Evolutionary conservation across 2,113 vertebrate species (phyloP).

Genomic region (Oryzias javanicus): DNA sequence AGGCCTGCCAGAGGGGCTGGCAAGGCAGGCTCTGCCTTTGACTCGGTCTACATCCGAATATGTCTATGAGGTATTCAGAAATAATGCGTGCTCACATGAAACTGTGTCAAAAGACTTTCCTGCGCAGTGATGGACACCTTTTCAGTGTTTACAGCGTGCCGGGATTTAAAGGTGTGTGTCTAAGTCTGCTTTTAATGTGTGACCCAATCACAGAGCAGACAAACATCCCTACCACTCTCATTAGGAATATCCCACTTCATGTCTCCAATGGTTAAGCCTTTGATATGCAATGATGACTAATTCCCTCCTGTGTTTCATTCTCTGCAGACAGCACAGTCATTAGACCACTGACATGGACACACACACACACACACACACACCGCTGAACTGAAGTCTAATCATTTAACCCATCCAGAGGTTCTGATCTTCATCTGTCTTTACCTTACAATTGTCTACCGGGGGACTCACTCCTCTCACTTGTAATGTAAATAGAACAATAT

Average conservation of each 20-base stretch:
- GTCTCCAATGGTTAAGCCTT: constrained; percentile 70
- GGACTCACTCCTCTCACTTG: constrained; percentile 63
- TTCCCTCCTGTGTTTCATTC: constrained; percentile 73
- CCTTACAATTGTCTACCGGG: constrained; percentile 64
- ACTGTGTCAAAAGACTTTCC: background rate
- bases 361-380: constrained; percentile 27
- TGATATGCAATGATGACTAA: constrained; percentile 80
- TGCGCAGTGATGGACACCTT: constrained; percentile 1
- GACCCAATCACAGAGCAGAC: constrained; percentile 43
- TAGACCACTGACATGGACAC: constrained; percentile 52
- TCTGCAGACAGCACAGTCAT: constrained; percentile 66
- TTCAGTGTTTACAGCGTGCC: background rate
- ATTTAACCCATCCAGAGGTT: constrained; percentile 72
- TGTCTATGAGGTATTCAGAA: constrained; percentile 23
- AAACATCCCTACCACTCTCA: constrained; percentile 58
- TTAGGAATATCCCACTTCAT: constrained; percentile 65
- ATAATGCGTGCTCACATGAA: background rate
- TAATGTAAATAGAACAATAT: constrained; percentile 75
- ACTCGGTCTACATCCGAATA: constrained; percentile 37
- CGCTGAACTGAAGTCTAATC: constrained; percentile 57
- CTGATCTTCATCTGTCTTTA: constrained; percentile 63
- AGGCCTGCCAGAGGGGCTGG: constrained; percentile 67
- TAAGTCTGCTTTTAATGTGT: constrained; percentile 33
- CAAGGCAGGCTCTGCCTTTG: constrained; percentile 35
- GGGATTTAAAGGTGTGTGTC: constrained; percentile 34